Conservation (phyloP, 2,888 invertebrate species). For the Cylloceria caligata region DNA sequence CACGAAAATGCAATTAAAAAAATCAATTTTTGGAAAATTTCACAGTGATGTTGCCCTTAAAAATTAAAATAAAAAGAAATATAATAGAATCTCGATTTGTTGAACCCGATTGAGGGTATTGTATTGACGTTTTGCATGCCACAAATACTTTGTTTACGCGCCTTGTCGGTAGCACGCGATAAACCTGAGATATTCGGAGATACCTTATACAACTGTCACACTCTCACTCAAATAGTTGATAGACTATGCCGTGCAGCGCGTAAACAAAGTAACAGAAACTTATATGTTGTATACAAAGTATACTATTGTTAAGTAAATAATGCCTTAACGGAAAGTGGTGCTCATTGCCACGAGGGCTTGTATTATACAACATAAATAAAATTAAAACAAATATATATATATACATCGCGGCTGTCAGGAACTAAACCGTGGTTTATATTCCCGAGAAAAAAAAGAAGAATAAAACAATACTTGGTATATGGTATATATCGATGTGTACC, state of each 20-base stretch:
- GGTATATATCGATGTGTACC: too few relatives aligned
- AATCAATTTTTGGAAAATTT: too few relatives aligned
- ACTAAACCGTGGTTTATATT: slow-evolving; percentile 34
- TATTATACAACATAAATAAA: slow-evolving; percentile 44
- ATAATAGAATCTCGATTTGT: slow-evolving; percentile 36
- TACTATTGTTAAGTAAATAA: slow-evolving; percentile 63
- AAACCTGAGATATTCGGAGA: too few relatives aligned
- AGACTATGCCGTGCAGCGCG: too few relatives aligned
- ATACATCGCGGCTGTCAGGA: slow-evolving; percentile 45
- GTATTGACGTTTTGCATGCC: slow-evolving; percentile 60
- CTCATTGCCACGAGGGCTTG: slow-evolving; percentile 56
- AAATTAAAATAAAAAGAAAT: slow-evolving; percentile 1
- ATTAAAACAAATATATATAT: slow-evolving; percentile 25
- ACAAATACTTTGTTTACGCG: too few relatives aligned
- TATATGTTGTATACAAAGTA: slow-evolving; percentile 60
- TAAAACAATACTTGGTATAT: slow-evolving; percentile 36
- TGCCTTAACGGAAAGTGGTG: slow-evolving; percentile 67
- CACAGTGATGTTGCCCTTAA: too few relatives aligned
- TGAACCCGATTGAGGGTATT: slow-evolving; percentile 41
- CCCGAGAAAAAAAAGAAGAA: slow-evolving; percentile 32
- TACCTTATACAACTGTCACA: too few relatives aligned
- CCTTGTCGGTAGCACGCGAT: too few relatives aligned
- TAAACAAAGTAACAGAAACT: too few relatives aligned
- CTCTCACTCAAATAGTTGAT: too few relatives aligned
- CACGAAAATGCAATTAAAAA: too few relatives aligned